Conservation (phyloP, 1,140 invertebrate species). For the Drosophila burlai region DNA sequence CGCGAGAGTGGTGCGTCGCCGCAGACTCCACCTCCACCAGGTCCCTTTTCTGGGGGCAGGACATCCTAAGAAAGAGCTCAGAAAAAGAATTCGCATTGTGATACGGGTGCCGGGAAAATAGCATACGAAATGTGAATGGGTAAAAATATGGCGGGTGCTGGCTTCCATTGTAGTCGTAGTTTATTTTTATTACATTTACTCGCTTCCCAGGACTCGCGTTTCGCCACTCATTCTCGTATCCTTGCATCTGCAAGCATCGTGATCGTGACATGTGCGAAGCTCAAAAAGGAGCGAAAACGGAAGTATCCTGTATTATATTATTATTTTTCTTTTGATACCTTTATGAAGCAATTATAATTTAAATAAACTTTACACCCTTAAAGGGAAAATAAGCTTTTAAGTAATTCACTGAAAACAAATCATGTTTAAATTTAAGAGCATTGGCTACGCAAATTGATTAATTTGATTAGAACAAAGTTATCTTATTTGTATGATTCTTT, state of each 20-base stretch:
- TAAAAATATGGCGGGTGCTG: background rate
- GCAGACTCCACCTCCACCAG: conserved; percentile 33
- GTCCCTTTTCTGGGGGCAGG: background rate
- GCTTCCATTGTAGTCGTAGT: conserved; percentile 64
- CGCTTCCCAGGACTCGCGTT: conserved; percentile 20
- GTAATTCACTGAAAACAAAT: background rate
- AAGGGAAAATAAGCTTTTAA: no score
- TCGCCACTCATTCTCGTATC: conserved; percentile 19
- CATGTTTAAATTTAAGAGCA: background rate
- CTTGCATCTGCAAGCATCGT: conserved; percentile 68
- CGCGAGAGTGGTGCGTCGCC: conserved; percentile 59
- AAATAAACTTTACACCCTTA: no score
- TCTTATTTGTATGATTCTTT: no score
- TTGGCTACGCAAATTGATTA: background rate
- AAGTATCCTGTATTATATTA: background rate
- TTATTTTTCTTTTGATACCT: background rate
- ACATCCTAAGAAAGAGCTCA: conserved; percentile 19
- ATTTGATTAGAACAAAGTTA: no score
- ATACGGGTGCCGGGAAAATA: conserved; percentile 1
- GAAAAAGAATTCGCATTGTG: conserved; percentile 67
- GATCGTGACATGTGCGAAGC: conserved; percentile 61
- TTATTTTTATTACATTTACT: conserved; percentile 81
- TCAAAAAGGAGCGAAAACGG: background rate
- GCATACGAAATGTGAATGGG: background rate
- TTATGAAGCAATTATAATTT: no score